Evolutionary conservation across 2,113 vertebrate genomes (phyloP), one percentile per base, ranked within the genome.

Genomic region (Kobus ellipsiprymnus): DNA sequence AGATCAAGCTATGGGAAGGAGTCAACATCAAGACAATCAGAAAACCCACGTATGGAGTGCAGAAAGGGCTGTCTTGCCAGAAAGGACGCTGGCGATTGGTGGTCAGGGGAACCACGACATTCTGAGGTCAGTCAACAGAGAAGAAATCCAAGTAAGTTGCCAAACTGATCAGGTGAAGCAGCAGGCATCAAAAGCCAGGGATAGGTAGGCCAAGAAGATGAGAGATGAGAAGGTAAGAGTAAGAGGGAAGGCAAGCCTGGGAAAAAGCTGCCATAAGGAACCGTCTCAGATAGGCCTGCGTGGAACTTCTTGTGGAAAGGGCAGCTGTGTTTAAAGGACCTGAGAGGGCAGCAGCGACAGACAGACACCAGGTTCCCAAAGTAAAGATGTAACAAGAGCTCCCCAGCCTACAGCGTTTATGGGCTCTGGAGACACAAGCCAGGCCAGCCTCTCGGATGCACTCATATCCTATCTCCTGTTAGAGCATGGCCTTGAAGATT

Each of bases 11-110:
- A 40, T 7, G 14, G 48, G 33, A 84, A 80, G 64, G 2, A 67
- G 19, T 85, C 84, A 16, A 11, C 8, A 33, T 50, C n/a, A 85
- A 62, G 77, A 13, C 46, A 16, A 36, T 15, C 17, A 55, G 44
- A 2, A 48, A 90, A 85, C 14, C 52, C 16, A 19, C 94, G 5
- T 29, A 11, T 13, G 29, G 50, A 84, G 13, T 14, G 2, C 15
- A 44, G 50, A 19, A 78, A 52, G 15, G 3, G 21, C 78, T 44
- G 29, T 36, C 16, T 40, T 91, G 30, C 30, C 44, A 40, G 33
- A 1, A 12, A 78, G 5, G 27, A n/a, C 2, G 46, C 62, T 6
- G 1, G 5, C 2, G 30, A 44, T 2, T 55, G 4, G 6, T 33
- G 44, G 25, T 14, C 80, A 74, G 54, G 27, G 30, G 10, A 46